phyloP scores from a whole-genome alignment of 1,140 invertebrate genomes.

The Drosophila nikananu region DNA sequence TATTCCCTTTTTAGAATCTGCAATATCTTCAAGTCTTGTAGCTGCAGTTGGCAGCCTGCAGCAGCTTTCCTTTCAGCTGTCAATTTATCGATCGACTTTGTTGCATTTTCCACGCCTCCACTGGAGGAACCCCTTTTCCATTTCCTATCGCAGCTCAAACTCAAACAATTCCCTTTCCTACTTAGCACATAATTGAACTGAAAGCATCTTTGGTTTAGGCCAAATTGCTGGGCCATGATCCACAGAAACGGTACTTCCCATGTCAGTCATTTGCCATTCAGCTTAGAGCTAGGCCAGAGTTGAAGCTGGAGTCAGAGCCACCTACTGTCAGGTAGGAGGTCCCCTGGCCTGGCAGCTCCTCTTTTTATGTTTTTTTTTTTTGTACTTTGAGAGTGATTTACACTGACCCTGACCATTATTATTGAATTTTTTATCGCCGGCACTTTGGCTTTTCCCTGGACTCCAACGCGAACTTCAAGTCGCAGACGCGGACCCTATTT shows the following conservation, averaged over 20 bases:
- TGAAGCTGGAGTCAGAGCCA: conserved; percentile 15
- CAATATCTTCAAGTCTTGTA: background rate
- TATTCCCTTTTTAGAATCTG: conserved; percentile 2
- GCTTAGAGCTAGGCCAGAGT: background rate
- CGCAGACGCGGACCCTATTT: conserved; percentile 16
- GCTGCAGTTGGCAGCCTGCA: background rate
- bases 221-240: conserved; percentile 54
- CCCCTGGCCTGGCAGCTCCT: conserved; percentile 7
- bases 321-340: conserved; percentile 35
- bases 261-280: conserved; percentile 79
- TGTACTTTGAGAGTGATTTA: conserved; percentile 56
- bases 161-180: conserved; percentile 54
- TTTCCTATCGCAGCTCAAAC: conserved; percentile 13
- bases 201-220: conserved; percentile 59
- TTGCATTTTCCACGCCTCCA: conserved; percentile 14
- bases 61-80: conserved; percentile 29
- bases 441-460: conserved; percentile 12
- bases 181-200: conserved; percentile 77
- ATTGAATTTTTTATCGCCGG: conserved; percentile 60
- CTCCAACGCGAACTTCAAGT: background rate
- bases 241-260: conserved; percentile 66
- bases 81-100: conserved; percentile 44
- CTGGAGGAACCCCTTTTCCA: conserved; percentile 22
- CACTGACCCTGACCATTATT: conserved; percentile 71
- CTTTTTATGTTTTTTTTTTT: background rate